phyloP scores from a whole-genome alignment of 2,888 invertebrate species.

The Scaptomyza polygonia region DNA sequence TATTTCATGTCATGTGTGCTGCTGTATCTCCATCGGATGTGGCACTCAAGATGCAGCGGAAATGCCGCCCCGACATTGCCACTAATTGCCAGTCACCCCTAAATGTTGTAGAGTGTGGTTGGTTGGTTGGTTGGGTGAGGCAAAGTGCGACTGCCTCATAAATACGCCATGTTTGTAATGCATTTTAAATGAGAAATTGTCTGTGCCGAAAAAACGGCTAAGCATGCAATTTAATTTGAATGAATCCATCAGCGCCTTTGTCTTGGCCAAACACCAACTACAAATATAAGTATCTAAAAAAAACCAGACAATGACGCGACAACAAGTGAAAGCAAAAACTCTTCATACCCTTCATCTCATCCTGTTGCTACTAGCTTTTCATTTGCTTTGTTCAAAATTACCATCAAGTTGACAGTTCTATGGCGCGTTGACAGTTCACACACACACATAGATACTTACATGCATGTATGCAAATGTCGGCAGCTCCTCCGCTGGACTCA shows the following conservation, averaged over 20 bases:
- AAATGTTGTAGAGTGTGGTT: not conserved
- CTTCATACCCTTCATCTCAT: conserved; percentile 20
- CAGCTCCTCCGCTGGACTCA: conserved; percentile 50
- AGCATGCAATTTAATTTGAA: conserved; percentile 70
- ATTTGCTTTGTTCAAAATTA: conserved; percentile 78
- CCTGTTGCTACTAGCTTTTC: conserved; percentile 65
- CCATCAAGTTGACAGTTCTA: conserved; percentile 82
- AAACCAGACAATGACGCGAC: conserved; percentile 55
- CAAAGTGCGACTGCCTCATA: conserved; percentile 53
- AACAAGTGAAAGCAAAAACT: conserved; percentile 53
- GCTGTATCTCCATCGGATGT: conserved; percentile 54
- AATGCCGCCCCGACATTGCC: conserved; percentile 50
- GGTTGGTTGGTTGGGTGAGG: not conserved
- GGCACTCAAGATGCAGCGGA: conserved; percentile 70
- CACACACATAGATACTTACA: conserved; percentile 17
- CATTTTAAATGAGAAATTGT: conserved; percentile 76
- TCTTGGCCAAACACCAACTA: conserved; percentile 44
- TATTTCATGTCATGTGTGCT: conserved; percentile 17
- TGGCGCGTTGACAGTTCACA: conserved; percentile 81
- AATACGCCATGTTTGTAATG: conserved; percentile 71
- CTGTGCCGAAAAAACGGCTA: conserved; percentile 58
- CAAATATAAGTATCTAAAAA: conserved; percentile 15
- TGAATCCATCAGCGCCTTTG: conserved; percentile 80
- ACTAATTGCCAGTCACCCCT: conserved; percentile 64
- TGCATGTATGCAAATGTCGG: conserved; percentile 76